Base-by-base conservation (phyloP, 2,113 vertebrate genomes). In the Lutjanus erythropterus region DNA sequence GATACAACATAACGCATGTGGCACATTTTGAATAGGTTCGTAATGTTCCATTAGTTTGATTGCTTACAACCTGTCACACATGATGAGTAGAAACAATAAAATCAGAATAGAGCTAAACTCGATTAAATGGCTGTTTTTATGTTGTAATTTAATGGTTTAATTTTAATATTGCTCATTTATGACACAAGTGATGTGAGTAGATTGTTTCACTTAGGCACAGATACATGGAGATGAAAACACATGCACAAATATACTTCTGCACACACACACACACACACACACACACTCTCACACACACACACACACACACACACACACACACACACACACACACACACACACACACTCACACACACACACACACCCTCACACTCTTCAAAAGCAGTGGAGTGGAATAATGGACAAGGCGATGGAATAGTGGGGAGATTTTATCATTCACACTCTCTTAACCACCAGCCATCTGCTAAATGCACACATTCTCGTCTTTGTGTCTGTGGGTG, bases 31-130 rank as follows among this genome's bases (percentile, higher is more conserved):
- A 92, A 93, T 90, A 72, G 83, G 85, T 79, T 86, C 11, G 74
- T 88, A 89, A 92, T 88, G 91, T 93, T 92, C 90, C 92, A 94
- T 94, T 94, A 94, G 88, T 89, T 89, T 94, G 93, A 94, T 95
- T 91, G 92, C 91, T 93, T 88, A 81, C 91, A 84, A 83, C 68
- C 61, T 62, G 82, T 81, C 79, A 86, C 88, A 83, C 89, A 81
- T 90, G 86, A 91, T 60, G 74, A 56, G 78, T 67, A 77, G 81
- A 76, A 70, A 82, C 89, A 87, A 91, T 91, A 89, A 90, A 93
- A 92, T 73, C 23, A 60, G 39, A 67, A 70, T 49, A 73, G 67
- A 87, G 87, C 77, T 89, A 83, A 92, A 91, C 80, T 67, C 83
- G 89, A 93, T 92, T 80, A 90, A 93, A 92, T 72, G 27, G 58